phyloP scores from a whole-genome alignment of 2,888 invertebrate species.

The Cryptocephalus moraei region DNA sequence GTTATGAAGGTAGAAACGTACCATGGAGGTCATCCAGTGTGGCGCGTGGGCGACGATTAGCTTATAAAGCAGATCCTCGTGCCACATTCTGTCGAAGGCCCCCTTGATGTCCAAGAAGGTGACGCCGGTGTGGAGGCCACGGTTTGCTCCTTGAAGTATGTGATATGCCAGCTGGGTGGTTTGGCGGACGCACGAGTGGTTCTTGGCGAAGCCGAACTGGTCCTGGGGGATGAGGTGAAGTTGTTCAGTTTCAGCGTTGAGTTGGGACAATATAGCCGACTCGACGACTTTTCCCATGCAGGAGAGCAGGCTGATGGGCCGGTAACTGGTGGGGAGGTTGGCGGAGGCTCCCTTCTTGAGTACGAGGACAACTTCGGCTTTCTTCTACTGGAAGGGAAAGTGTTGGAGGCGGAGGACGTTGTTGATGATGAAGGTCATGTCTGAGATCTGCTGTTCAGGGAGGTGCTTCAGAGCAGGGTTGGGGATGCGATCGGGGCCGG shows the following conservation, averaged over 20 bases:
- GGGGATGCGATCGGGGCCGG: not conserved
- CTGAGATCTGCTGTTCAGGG: not conserved
- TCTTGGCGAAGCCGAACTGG: not conserved
- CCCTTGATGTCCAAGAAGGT: not conserved
- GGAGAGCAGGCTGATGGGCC: not conserved
- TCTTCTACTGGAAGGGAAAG: not conserved
- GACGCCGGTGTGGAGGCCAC: not conserved
- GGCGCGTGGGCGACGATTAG: not conserved
- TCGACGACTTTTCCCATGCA: not conserved
- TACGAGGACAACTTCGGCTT: not conserved
- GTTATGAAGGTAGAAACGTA: no score
- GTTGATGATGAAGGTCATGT: no score
- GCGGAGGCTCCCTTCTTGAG: not conserved
- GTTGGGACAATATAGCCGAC: not conserved
- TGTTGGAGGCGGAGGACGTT: not conserved
- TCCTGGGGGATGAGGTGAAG: not conserved
- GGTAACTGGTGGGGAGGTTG: not conserved
- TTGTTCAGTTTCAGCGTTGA: no score
- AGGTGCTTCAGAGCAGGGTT: not conserved
- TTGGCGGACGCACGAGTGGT: not conserved
- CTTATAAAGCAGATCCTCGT: not conserved
- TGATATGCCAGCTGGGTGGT: not conserved
- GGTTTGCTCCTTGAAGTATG: not conserved
- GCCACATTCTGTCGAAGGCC: not conserved
- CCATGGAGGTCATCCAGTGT: no score